phyloP scores from a whole-genome alignment of 2,888 invertebrate genomes.

The Nemoura dubitans region DNA sequence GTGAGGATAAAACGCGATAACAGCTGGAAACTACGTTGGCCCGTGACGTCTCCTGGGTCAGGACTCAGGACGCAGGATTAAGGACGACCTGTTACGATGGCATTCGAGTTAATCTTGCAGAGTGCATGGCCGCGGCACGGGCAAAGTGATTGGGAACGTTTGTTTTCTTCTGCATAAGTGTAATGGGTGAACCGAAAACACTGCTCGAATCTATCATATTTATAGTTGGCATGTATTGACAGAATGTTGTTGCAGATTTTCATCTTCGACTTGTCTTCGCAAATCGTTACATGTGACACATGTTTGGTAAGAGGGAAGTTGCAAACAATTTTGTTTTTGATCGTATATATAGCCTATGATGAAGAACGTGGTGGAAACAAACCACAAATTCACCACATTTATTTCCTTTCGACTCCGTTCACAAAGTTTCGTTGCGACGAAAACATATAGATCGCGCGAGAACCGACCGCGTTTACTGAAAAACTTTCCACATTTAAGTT shows the following conservation, averaged over 20 bases:
- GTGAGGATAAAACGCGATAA: not conserved
- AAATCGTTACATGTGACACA: conserved; percentile 1
- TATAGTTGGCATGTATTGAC: not conserved
- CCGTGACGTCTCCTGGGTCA: not conserved
- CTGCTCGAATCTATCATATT: not conserved
- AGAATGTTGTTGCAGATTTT: not conserved
- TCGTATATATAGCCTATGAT: not conserved
- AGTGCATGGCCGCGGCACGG: not conserved
- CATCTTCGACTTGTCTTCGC: not conserved
- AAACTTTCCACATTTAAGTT: conserved; percentile 49
- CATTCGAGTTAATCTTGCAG: not conserved
- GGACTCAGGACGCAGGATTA: not conserved
- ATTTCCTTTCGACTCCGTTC: not conserved
- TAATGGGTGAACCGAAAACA: not conserved
- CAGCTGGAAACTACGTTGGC: not conserved
- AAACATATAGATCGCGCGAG: not conserved
- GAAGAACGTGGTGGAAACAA: not conserved
- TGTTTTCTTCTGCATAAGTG: not conserved
- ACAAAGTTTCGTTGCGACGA: not conserved
- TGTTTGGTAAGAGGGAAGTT: not conserved
- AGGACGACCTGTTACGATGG: not conserved
- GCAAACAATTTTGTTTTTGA: not conserved
- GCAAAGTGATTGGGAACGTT: not conserved
- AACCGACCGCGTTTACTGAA: not conserved
- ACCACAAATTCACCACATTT: not conserved